Evolutionary conservation across 2,888 invertebrate genomes (phyloP).

Genomic region (Acronicta psi): DNA sequence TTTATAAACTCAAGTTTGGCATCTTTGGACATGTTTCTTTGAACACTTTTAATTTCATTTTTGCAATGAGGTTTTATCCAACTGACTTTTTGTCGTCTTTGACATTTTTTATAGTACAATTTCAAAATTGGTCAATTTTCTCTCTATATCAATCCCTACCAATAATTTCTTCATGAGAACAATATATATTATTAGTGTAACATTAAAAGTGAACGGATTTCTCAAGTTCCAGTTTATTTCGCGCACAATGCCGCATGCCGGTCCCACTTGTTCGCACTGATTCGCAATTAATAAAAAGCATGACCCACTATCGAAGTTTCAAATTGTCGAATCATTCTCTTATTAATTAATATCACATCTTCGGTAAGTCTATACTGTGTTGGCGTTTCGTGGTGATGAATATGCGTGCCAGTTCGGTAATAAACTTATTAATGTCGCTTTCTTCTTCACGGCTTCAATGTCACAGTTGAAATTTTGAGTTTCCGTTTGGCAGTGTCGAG

Average conservation of each 20-base stretch:
- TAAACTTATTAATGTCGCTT: constrained; percentile 76
- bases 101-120: constrained; percentile 9
- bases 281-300: constrained; percentile 84
- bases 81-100: neutral
- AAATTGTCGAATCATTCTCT: constrained; percentile 79
- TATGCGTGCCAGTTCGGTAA: constrained; percentile 70
- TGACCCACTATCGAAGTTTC: constrained; percentile 80
- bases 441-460: constrained; percentile 73
- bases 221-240: constrained; percentile 80
- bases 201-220: constrained; percentile 84
- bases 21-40: neutral
- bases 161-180: constrained; percentile 48
- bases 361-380: constrained; percentile 68
- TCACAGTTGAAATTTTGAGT: constrained; percentile 61
- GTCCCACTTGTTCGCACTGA: constrained; percentile 80
- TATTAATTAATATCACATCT: constrained; percentile 81
- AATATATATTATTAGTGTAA: constrained; percentile 62
- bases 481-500: constrained; percentile 51
- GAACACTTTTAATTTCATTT: constrained; percentile 18
- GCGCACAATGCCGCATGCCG: constrained; percentile 83
- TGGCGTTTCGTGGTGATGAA: constrained; percentile 67
- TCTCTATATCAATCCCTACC: constrained; percentile 20
- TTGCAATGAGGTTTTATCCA: neutral
- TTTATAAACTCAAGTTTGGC: constrained; percentile 10
- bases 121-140: constrained; percentile 44